Base-by-base conservation (phyloP, 2,113 vertebrate species). In the Proteles cristata region DNA sequence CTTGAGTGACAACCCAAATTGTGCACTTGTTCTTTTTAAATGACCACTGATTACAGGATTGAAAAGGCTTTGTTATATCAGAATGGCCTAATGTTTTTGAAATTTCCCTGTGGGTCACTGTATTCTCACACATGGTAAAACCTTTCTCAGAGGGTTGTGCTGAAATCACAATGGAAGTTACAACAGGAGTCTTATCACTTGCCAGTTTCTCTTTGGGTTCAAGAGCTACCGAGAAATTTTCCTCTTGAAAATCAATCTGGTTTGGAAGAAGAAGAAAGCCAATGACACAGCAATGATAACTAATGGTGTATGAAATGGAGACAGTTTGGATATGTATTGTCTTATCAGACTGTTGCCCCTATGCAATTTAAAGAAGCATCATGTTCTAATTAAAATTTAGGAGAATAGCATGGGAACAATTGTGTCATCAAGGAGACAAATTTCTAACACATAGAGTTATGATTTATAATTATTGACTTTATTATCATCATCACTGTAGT, bases 21-120 rank as follows among this genome's bases (percentile, higher is more conserved):
- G 79, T 74, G 19, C 39, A 61, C 79, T 97, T 94, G 88, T 98
- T 97, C 92, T 96, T 94, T 96, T 53, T 86, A 97, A 98, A 97
- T 97, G 45, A 86, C 31, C 74, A 88, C 87, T 97, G 96, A 97
- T 97, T 97, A 92, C 74, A 93, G 69, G 43, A 95, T 79, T 94
- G 80, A 94, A 96, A 97, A 80, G 43, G 74, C 43, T 97, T 96
- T 94, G 79, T 87, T 96, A 65, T 93, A 88, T 55, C 65, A 77
- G 39, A 97, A 69, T 94, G n/a, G 55, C 94, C 53, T 92, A 61
- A 88, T 95, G 94, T 95, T 77, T 97, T 97, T 84, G 0, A 33
- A 79, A 93, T 84, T 85, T 96, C 7, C 48, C 43, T 15, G 8
- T 69, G 53, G 80, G 80, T 97, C 86, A 95, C 66, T 85, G 80